Conservation (phyloP, 2,113 vertebrate genomes). For the Pedetes capensis region DNA sequence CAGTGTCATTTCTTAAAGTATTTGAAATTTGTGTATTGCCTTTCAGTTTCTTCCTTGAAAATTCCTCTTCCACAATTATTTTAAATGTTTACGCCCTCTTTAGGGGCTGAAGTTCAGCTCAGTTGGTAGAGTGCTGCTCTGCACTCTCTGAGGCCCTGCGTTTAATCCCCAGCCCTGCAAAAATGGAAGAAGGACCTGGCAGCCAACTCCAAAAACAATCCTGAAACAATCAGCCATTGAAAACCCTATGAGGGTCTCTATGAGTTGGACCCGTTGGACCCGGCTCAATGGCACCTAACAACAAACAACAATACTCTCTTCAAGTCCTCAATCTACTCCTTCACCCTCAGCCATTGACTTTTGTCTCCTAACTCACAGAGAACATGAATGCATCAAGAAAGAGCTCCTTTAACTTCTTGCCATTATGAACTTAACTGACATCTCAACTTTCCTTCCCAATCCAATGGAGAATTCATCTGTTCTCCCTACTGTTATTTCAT, state of each 20-base stretch:
- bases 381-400: neutral
- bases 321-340: neutral
- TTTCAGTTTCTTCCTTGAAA: conserved; percentile 25
- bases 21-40: neutral
- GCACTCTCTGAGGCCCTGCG: no score
- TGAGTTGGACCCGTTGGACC: no score
- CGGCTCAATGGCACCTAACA: no score
- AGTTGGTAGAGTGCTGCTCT: no score
- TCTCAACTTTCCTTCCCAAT: neutral
- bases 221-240: no score
- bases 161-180: no score
- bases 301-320: no score
- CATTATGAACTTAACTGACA: neutral
- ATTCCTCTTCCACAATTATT: neutral
- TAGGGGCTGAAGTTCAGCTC: no score
- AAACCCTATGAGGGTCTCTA: no score
- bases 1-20: neutral
- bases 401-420: neutral
- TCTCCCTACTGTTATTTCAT: neutral
- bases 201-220: no score
- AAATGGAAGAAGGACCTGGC: no score
- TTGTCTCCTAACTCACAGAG: neutral
- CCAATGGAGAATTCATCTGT: neutral
- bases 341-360: neutral
- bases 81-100: neutral